Evolutionary conservation across 2,797 vertebrate species (phyloP), one percentile per base, ranked within the genome.

Genomic region (Decapterus maruadsi): DNA sequence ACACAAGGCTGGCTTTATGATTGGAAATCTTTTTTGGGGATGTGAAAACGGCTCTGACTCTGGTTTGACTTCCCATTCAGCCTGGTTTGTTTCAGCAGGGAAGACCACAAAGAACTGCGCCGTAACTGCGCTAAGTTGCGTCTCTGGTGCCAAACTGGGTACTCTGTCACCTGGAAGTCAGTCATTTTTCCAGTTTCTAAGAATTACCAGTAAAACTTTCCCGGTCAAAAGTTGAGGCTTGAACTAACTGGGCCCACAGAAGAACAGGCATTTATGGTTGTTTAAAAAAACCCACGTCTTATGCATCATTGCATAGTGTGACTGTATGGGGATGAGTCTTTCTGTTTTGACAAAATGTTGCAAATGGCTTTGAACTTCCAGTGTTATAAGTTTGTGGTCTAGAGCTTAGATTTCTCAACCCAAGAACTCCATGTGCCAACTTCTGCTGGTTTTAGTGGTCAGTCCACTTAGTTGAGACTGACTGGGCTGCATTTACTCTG

Each of bases 341-440:
- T 26, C 50, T 50, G 8, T 22, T 38, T 45, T 20, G 9, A 63
- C 17, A 26, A 38, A 38, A 55, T 29, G 16, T 26, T 68, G 26
- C n/a, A 65, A 70, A 70, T 48, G 14, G 60, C 7, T 60, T 66
- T 36, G 34, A 70, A 22, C 62, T 64, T 22, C 36, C 13, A 43
- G 12, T 42, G 56, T 51, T 29, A 67, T 43, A n/a, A 29, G n/a
- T 46, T 42, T 50, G 65, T 73, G 65, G 48, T 74, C 69, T 77
- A 40, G 16, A 29, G 19, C 19, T 48, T 55, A 34, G 36, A n/a
- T 26, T 34, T 16, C 19, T 50, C 5, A 56, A 17, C 8, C 60
- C 43, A 40, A 53, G n/a, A 16, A 68, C 11, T 48, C 38, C 29
- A 43, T 51, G 4, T 59, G 45, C 17, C 4, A 68, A 31, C 9